These are phyloP conservation scores for Ianthella basta DNA, from an alignment of 37 sponge, comb jelly and placozoan genomes.

Conservation along the genomic window DNA sequence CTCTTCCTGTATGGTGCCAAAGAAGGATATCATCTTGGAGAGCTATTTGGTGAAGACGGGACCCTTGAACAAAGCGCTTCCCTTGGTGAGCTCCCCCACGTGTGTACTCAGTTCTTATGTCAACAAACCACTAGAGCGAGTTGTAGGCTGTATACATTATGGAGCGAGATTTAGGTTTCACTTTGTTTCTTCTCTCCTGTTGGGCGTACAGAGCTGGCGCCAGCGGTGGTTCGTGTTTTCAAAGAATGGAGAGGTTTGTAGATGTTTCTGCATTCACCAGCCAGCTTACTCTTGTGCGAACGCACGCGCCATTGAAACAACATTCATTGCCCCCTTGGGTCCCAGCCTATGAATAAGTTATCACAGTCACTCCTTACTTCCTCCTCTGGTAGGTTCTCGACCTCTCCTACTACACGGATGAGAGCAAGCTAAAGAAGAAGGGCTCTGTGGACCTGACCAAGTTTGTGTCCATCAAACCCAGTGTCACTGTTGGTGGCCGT, in stretches of 20 bases:
- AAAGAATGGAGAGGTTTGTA: slow-evolving; percentile 54
- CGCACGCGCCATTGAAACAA: neutral
- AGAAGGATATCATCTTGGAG: slow-evolving; percentile 61
- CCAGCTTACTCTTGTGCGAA: neutral
- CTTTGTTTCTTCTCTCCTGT: neutral
- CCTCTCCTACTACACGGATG: slow-evolving; percentile 73
- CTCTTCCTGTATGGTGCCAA: neutral
- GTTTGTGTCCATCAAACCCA: slow-evolving; percentile 67
- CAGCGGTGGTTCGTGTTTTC: slow-evolving; percentile 78
- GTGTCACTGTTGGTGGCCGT: slow-evolving; percentile 58
- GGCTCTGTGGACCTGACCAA: slow-evolving; percentile 49
- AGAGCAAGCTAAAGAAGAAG: slow-evolving; percentile 48
- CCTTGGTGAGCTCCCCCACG: slow-evolving; percentile 26
- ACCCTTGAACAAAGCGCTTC: slow-evolving; percentile 63
- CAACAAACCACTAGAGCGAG: neutral
- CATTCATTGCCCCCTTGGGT: neutral
- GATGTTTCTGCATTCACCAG: neutral
- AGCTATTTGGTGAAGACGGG: slow-evolving; percentile 77
- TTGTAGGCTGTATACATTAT: neutral
- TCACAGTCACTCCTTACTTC: neutral
- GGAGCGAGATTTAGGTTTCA: neutral
- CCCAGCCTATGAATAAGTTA: neutral
- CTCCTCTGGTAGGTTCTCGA: neutral
- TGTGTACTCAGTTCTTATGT: neutral
- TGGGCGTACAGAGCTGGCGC: slow-evolving; percentile 69